Evolutionary conservation across 2,113 vertebrate species (phyloP).

Genomic region (Rhinogobius similis): DNA sequence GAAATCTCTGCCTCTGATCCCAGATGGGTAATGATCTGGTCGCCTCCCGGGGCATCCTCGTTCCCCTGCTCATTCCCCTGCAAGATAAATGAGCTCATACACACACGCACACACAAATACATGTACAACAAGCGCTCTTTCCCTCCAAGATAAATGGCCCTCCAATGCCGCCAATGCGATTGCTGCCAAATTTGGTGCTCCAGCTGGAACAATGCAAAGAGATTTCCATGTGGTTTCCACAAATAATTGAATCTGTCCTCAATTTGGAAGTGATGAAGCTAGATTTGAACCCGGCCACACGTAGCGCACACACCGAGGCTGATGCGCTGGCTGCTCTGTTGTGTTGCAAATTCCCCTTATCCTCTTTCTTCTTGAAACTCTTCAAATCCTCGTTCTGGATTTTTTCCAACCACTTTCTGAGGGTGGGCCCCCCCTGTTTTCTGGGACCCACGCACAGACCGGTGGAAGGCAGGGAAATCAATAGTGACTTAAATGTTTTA

Average conservation of each 20-base stretch:
- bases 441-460: constrained; percentile 32
- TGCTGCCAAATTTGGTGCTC: constrained; percentile 78
- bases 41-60: constrained; percentile 71
- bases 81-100: constrained; percentile 77
- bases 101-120: constrained; percentile 24
- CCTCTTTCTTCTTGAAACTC: constrained; percentile 14
- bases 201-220: constrained; percentile 75
- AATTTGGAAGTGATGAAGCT: constrained; percentile 78
- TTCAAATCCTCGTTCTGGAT: constrained; percentile 45
- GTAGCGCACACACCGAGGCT: constrained; percentile 3
- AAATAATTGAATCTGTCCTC: constrained; percentile 80
- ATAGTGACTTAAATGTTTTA: constrained; percentile 77
- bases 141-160: constrained; percentile 78
- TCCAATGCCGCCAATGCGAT: constrained; percentile 74
- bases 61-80: constrained; percentile 75
- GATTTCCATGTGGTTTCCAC: constrained; percentile 75
- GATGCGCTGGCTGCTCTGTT: constrained; percentile 6
- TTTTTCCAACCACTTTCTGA: constrained; percentile 52
- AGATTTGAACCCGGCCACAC: constrained; percentile 31
- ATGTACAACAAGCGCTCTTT: constrained; percentile 50
- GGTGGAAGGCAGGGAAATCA: constrained; percentile 61
- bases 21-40: constrained; percentile 81
- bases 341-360: constrained; percentile 35
- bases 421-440: constrained; percentile 5
- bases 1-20: constrained; percentile 70